These are phyloP conservation scores for Acanthornis magna DNA, from an alignment of 2,797 vertebrate genomes.

Conservation along the genomic window DNA sequence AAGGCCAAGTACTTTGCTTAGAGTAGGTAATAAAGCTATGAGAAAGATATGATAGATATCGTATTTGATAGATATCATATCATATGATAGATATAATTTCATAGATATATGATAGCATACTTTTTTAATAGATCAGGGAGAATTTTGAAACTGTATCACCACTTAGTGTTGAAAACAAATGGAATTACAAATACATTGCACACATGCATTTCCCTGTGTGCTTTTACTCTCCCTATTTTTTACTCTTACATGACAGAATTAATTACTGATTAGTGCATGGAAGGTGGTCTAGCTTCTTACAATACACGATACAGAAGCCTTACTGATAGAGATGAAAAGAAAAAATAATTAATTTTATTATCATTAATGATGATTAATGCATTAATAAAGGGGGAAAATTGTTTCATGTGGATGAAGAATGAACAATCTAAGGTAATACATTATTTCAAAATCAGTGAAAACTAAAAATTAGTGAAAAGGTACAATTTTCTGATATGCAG, in stretches of 20 bases:
- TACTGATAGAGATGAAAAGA: rapidly evolving
- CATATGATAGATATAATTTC: too few relatives aligned
- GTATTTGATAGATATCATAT: too few relatives aligned
- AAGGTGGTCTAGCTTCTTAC: neutral
- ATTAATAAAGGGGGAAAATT: neutral
- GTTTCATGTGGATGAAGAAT: neutral
- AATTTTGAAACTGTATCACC: neutral
- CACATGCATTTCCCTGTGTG: neutral
- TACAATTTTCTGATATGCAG: neutral
- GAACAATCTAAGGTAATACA: neutral
- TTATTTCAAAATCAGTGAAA: neutral
- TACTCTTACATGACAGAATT: neutral
- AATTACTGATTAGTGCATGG: neutral
- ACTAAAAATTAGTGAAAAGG: neutral
- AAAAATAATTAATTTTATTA: neutral
- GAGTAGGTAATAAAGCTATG: neutral
- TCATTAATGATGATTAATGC: neutral
- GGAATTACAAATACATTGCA: neutral
- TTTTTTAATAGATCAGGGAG: neutral
- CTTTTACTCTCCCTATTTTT: neutral
- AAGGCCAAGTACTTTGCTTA: neutral
- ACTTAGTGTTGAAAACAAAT: neutral
- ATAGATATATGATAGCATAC: neutral
- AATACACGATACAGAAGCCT: neutral
- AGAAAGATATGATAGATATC: neutral